These are phyloP conservation scores for Drosophila mercatorum DNA, from an alignment of 2,888 invertebrate species.

Conservation along the genomic window DNA sequence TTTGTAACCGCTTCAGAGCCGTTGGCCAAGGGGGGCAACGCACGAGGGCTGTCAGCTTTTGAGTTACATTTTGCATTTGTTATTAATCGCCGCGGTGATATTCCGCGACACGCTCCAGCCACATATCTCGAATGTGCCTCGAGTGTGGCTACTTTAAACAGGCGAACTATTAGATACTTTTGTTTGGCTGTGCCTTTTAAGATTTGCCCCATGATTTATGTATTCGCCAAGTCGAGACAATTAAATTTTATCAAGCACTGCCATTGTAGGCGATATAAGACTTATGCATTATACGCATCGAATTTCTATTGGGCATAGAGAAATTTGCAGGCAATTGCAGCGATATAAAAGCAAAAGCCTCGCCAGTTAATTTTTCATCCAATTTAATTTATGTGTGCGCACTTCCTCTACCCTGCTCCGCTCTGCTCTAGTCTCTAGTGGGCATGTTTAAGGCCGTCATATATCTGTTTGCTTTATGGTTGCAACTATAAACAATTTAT, in stretches of 20 bases:
- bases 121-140: slow-evolving; percentile 52
- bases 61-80: slow-evolving; percentile 59
- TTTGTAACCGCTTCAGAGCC: slow-evolving; percentile 66
- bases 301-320: slow-evolving; percentile 23
- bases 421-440: slow-evolving; percentile 11
- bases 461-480: slow-evolving; percentile 69
- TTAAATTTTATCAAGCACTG: slow-evolving; percentile 65
- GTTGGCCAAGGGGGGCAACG: slow-evolving; percentile 21
- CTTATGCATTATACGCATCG: slow-evolving; percentile 23
- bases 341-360: slow-evolving; percentile 33
- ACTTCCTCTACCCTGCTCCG: neutral
- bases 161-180: slow-evolving; percentile 77
- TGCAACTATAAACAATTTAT: slow-evolving; percentile 73
- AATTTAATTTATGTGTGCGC: slow-evolving; percentile 43
- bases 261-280: slow-evolving; percentile 30
- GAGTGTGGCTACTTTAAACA: slow-evolving; percentile 64
- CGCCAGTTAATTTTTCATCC: slow-evolving; percentile 42
- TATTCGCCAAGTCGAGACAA: slow-evolving; percentile 58
- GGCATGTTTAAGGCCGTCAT: slow-evolving; percentile 66
- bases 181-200: slow-evolving; percentile 67
- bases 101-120: slow-evolving; percentile 58
- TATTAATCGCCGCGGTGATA: slow-evolving; percentile 72
- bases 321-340: slow-evolving; percentile 52
- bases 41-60: slow-evolving; percentile 54
- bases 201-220: slow-evolving; percentile 75